Base-by-base conservation (phyloP, 2,888 invertebrate genomes). In the Eurytoma californica region DNA sequence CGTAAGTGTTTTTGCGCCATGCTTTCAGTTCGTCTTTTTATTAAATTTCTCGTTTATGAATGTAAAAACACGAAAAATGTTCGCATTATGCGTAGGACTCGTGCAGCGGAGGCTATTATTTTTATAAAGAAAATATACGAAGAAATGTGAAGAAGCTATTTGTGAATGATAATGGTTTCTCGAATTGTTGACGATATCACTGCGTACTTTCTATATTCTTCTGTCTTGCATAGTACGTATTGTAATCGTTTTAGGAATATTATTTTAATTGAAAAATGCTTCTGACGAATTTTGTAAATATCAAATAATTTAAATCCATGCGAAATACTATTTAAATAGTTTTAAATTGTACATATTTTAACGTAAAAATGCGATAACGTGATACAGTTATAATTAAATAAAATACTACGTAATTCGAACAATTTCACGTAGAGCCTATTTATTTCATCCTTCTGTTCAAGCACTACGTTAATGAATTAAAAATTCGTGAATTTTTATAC, bases 331-430 rank as follows among this genome's bases (percentile, higher is more conserved):
- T 88, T 88, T 87, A 87, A 88, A 84, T 88, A 87, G 85, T 83
- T 83, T 81, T 84, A 85, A 87, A 85, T 82, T 82, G 87, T 87
- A 87, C 83, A 86, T 84, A 79, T 81, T 83, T 80, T 83, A 85
- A 84, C 87, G 84, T 88, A 87, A 87, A 86, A 86, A 87, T 83
- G 86, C 87, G 87, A 87, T 86, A 86, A 88, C 86, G 87, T 87
- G 87, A 88, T 86, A 87, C 84, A 84, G 84, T 86, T 87, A 78
- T 75, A 58, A 75, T 75, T 76, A 76, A 80, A 80, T 80, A 77
- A 80, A 80, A 80, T 77, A 77, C 67, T 77, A 78, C 80, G 67
- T 63, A 78, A 80, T 80, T 80, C 75, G 77, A 80, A 77, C 9
- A 77, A 67, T 51, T 39, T 9, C 9, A 67, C 7, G 39, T 16